Base-by-base conservation (phyloP, 2,797 vertebrate genomes). In the Sternarchorhynchus goeldii region DNA sequence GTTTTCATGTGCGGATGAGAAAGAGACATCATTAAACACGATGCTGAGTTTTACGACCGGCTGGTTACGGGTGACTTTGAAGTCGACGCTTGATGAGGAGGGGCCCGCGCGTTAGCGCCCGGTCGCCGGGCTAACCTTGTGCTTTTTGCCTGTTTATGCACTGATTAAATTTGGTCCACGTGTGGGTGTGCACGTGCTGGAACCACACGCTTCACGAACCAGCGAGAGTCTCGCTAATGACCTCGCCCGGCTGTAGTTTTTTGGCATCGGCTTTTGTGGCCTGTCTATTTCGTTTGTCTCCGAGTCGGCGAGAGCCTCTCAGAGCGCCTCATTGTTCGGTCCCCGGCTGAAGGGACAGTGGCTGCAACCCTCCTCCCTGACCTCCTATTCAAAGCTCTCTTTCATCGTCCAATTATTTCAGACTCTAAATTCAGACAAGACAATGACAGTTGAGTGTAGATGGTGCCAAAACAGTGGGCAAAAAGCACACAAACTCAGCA, bases 391-490 rank as follows among this genome's bases (percentile, higher is more conserved):
- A 79, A 76, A 81, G 18, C 20, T 36, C 36, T 41, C 80, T 79
- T 73, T 81, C 64, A 81, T 67, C 60, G 74, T 55, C 69, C 45
- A 57, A 66, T 81, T 81, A 81, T 81, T 73, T 68, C 68, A 68
- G 55, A 66, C 75, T 63, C 75, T 56, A 62, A 73, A 81, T 68
- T 74, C 57, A 78, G 70, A 75, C 41, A 34, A 77, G 63, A 81
- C 64, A 81, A 77, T 81, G 75, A 69, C 63, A 74, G 80, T 65
- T 73, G 80, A 81, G 63, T 78, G 75, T 32, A 55, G 55, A 62
- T 6, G 6, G 25, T 41, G 58, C 65, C 78, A 75, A 69, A 80
- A 69, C 20, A 10, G 78, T 80, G 69, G 78, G 32, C 65, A 58
- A 34, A 62, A 80, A 69, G 45, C 32, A 57, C 57, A 75, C 55